Conservation (phyloP, 2,113 vertebrate species). For the Trematocara stigmaticum region DNA sequence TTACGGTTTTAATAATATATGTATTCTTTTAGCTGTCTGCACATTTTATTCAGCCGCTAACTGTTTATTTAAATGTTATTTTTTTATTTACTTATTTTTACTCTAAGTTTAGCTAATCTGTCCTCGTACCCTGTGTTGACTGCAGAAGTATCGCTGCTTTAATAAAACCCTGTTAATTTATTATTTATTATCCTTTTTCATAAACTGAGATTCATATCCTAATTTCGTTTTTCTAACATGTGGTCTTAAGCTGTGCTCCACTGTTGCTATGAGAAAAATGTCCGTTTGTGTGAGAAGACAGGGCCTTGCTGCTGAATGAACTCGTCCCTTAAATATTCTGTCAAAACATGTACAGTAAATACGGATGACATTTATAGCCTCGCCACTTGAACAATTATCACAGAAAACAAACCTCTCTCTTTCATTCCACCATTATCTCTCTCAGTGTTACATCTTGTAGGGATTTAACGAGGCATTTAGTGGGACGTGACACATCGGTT, state of each 20-base stretch:
- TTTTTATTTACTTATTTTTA: neutral
- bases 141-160: neutral
- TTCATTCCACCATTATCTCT: slow-evolving; percentile 7
- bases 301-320: neutral
- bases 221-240: neutral
- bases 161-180: neutral
- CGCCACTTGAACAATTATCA: slow-evolving; percentile 24
- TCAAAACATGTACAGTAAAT: slow-evolving; percentile 5
- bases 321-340: neutral
- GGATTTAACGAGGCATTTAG: slow-evolving; percentile 40
- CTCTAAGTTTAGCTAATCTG: neutral
- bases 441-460: neutral
- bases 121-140: neutral
- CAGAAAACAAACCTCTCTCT: slow-evolving; percentile 29
- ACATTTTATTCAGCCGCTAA: neutral
- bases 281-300: neutral
- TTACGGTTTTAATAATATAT: neutral
- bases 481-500: slow-evolving; percentile 32
- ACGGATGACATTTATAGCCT: slow-evolving; percentile 47
- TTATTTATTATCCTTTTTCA: neutral
- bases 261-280: neutral
- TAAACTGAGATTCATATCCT: neutral
- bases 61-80: neutral
- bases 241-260: neutral
- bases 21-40: neutral